These are phyloP conservation scores for Bujurquina vittata DNA, from an alignment of 2,113 vertebrate genomes.

Conservation along the genomic window DNA sequence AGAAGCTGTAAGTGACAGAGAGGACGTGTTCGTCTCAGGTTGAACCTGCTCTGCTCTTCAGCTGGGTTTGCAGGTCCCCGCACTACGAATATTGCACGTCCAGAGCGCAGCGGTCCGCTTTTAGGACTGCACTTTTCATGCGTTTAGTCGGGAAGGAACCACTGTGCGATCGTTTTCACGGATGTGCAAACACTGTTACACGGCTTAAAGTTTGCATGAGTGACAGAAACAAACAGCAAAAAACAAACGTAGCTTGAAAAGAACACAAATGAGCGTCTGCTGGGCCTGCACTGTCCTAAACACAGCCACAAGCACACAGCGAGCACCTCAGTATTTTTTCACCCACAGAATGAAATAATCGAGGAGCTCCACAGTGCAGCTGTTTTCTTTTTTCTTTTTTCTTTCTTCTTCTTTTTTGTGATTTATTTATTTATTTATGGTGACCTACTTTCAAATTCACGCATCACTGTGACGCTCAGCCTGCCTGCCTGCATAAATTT, in stretches of 20 bases:
- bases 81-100: neutral
- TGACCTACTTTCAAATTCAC: constrained; percentile 53
- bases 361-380: constrained; percentile 27
- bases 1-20: constrained; percentile 41
- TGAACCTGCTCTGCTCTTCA: neutral
- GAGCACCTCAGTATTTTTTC: constrained; percentile 1
- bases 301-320: neutral
- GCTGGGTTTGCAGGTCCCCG: neutral
- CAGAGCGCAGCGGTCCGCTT: neutral
- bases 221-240: neutral
- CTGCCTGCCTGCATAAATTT: neutral
- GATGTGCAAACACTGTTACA: constrained; percentile 2
- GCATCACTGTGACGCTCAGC: neutral
- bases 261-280: neutral
- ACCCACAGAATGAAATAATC: constrained; percentile 19
- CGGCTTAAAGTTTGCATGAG: neutral
- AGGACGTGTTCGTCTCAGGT: neutral
- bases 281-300: neutral
- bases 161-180: neutral
- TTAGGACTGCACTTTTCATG: neutral
- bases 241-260: too few species aligned
- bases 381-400: neutral
- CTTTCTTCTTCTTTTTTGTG: neutral
- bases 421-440: neutral
- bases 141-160: constrained; percentile 5